Percentiles rank a stretch among this genome's conserved stretches.
Conservation (phyloP, 2,113 vertebrate genomes). For the Microcebus ravelobensis region DNA sequence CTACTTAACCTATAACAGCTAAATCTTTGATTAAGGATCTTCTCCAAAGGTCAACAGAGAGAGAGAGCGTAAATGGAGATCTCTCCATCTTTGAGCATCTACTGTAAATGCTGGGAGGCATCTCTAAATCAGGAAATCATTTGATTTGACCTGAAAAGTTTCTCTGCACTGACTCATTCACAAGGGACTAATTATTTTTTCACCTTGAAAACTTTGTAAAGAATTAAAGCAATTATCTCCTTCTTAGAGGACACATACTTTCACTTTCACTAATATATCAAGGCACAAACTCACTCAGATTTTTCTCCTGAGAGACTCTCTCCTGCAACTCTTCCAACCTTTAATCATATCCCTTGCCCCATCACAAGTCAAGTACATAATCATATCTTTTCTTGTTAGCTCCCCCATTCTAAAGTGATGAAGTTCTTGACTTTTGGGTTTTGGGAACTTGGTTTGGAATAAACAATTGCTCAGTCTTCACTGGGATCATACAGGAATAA, state of each 20-base stretch:
- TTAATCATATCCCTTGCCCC: neutral
- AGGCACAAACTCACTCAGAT: neutral
- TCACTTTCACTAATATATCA: neutral
- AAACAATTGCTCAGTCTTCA: neutral
- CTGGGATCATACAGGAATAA: neutral
- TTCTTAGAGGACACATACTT: neutral
- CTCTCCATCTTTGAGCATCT: neutral
- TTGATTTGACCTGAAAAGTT: constrained; percentile 4
- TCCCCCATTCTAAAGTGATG: neutral
- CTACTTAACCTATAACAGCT: neutral
- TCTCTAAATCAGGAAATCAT: neutral
- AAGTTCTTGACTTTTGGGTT: neutral
- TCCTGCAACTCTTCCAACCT: neutral
- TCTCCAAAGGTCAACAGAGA: neutral
- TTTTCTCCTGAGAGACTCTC: neutral
- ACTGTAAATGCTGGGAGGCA: neutral
- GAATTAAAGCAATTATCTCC: constrained; percentile 2
- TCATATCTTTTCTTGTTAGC: neutral
- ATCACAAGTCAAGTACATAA: neutral
- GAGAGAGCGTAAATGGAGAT: neutral
- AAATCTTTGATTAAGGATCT: neutral
- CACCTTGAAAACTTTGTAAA: constrained; percentile 50
- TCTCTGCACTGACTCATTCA: neutral
- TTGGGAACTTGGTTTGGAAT: neutral
- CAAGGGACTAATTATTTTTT: constrained; percentile 53